phyloP scores from a whole-genome alignment of 2,797 vertebrate species.

The Huso huso region DNA sequence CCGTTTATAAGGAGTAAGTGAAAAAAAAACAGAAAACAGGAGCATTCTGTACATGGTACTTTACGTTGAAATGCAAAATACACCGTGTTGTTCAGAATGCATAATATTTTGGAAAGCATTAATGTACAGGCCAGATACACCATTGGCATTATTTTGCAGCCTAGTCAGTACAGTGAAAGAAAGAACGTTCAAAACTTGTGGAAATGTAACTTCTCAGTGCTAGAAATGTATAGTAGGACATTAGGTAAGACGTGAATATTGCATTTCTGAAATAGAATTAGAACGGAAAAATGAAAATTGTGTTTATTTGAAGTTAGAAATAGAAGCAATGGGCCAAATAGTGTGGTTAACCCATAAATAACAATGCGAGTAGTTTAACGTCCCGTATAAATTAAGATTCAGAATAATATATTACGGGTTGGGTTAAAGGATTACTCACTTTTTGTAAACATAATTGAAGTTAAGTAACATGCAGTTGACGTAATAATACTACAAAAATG shows the following conservation, averaged over 20 bases:
- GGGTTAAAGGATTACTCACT: no score
- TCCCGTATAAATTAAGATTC: neutral
- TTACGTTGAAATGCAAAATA: neutral
- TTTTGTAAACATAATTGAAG: no score
- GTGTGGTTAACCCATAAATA: neutral
- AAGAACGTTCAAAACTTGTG: neutral
- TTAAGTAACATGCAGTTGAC: no score
- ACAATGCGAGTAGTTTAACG: neutral
- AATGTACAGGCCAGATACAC: constrained; percentile 4
- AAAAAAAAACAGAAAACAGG: neutral
- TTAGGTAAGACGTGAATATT: neutral
- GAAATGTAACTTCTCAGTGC: neutral
- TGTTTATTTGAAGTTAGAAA: constrained; percentile 11
- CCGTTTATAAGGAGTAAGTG: neutral
- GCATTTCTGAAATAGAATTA: neutral
- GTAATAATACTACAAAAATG: no score
- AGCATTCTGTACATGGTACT: neutral
- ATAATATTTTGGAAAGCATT: neutral
- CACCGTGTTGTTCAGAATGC: neutral
- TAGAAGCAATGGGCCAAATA: constrained; percentile 15
- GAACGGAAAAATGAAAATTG: neutral
- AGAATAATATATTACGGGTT: no score
- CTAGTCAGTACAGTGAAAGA: neutral
- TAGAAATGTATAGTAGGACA: neutral
- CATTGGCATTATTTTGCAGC: neutral